These are phyloP conservation scores for Eretmodus cyanostictus DNA, from an alignment of 2,113 vertebrate species.

Conservation along the genomic window DNA sequence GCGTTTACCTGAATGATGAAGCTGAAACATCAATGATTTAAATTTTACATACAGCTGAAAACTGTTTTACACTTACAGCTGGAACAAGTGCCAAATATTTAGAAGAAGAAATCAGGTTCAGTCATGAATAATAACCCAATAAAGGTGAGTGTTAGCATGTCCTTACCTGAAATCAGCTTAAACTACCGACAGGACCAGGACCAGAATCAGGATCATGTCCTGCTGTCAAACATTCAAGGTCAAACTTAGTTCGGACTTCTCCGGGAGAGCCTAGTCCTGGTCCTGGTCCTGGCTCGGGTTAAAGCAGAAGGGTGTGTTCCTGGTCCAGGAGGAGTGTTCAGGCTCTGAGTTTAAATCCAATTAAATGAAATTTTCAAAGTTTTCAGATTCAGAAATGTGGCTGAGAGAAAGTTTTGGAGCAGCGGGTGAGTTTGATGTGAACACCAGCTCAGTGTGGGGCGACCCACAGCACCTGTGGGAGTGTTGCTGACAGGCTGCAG, in stretches of 20 bases:
- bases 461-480: not conserved
- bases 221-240: not conserved
- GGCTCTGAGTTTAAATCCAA: not conserved
- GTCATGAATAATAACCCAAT: not conserved
- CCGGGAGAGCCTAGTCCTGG: not conserved
- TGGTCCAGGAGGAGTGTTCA: not conserved
- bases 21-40: not conserved
- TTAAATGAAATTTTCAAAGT: not conserved
- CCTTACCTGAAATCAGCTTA: not conserved
- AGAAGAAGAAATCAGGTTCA: not conserved
- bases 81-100: not conserved
- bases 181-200: fast-evolving
- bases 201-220: not conserved
- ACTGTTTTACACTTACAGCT: not conserved
- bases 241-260: not conserved
- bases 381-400: not conserved
- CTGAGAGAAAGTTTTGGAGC: not conserved
- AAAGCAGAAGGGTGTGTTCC: not conserved
- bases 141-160: not conserved
- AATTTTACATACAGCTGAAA: not conserved
- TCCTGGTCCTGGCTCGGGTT: not conserved
- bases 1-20: not conserved
- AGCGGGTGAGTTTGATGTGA: not conserved
- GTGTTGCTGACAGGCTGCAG: not conserved
- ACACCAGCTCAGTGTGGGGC: not conserved